A percentile compares a stretch with the other conserved stretches of the same genome.
Evolutionary conservation across 2,113 vertebrate species (phyloP).

Genomic region (Oreocharis arfaki): DNA sequence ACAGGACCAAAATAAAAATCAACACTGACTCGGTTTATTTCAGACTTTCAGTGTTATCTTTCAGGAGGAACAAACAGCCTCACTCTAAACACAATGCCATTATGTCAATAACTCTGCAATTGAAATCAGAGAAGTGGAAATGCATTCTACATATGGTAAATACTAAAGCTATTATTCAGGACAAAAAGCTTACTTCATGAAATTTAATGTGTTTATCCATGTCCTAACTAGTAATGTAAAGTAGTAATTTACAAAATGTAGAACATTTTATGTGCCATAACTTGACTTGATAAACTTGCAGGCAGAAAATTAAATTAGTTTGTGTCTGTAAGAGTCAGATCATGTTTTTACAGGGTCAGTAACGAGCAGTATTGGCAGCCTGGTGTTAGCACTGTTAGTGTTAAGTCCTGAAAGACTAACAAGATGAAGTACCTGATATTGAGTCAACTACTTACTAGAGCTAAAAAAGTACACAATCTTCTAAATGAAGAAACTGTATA

Average conservation of each 20-base stretch:
- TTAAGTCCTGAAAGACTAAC: background rate
- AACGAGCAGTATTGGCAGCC: background rate
- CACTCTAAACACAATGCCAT: background rate
- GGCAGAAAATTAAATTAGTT: background rate
- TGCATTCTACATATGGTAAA: conserved; percentile 20
- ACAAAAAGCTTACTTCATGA: background rate
- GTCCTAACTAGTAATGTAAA: background rate
- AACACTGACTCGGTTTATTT: background rate
- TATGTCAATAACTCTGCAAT: conserved; percentile 2
- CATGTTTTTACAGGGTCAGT: background rate
- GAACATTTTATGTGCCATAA: background rate
- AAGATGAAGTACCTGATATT: background rate
- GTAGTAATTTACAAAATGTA: background rate
- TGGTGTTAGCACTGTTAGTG: background rate
- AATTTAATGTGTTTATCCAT: background rate
- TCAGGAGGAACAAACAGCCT: background rate
- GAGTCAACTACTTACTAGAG: background rate
- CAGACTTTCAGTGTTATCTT: background rate
- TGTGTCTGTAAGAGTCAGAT: background rate
- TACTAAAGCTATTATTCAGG: background rate
- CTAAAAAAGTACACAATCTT: background rate
- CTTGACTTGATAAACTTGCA: background rate
- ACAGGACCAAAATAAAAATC: background rate
- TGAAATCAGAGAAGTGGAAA: conserved; percentile 34
- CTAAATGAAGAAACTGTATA: background rate